A percentile compares a stretch with the other conserved stretches of the same genome.
Conservation (phyloP, 2,888 invertebrate species). For the Tenthredo amoena region DNA sequence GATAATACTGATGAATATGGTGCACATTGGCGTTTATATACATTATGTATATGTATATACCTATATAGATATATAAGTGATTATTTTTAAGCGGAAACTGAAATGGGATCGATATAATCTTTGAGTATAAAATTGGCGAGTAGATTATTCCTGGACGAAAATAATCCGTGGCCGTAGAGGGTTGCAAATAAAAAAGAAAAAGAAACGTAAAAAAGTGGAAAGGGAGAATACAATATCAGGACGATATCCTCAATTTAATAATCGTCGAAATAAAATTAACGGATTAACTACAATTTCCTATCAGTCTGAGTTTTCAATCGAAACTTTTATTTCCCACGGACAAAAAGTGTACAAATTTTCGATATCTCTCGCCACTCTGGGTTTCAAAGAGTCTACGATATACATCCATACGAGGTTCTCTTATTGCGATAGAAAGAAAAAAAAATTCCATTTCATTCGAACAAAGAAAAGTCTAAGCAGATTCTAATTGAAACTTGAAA, state of each 20-base stretch:
- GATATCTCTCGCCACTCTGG: not conserved
- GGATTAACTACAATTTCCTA: not conserved
- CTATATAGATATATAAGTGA: not conserved
- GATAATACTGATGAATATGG: conserved; percentile 19
- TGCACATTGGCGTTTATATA: not conserved
- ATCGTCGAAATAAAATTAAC: not conserved
- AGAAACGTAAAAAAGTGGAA: not conserved
- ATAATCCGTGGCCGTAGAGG: not conserved
- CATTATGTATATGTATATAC: not conserved
- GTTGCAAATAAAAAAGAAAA: not conserved
- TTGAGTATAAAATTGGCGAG: not conserved
- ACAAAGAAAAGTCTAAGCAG: not conserved
- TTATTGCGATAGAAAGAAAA: not conserved
- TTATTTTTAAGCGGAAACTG: not conserved
- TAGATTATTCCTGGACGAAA: not conserved
- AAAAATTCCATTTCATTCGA: not conserved
- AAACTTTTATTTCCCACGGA: not conserved
- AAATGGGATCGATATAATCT: conserved; percentile 27
- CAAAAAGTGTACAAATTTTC: not conserved
- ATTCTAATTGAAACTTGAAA: not conserved
- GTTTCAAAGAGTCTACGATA: not conserved
- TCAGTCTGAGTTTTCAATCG: not conserved
- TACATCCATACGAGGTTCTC: not conserved
- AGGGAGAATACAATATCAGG: not conserved
- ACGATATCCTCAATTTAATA: no score